Evolutionary conservation across 2,797 vertebrate species (phyloP).

Genomic region (Pipistrellus nathusii): DNA sequence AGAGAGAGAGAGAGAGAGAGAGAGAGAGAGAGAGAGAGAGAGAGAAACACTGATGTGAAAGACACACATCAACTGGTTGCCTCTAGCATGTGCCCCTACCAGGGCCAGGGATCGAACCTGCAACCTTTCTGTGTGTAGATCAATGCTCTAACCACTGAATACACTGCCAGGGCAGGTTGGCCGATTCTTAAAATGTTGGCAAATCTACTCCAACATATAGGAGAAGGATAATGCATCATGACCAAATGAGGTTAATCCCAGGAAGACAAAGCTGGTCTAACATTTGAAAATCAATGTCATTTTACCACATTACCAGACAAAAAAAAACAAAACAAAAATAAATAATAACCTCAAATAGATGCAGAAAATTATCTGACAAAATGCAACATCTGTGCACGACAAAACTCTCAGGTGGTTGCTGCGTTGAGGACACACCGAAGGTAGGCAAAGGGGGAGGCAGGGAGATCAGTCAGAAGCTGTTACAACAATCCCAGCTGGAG

Average conservation of each 20-base stretch:
- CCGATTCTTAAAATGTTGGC: not conserved
- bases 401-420: not conserved
- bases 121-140: no score
- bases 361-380: not conserved
- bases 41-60: no score
- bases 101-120: no score
- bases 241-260: not conserved
- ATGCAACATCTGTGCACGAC: not conserved
- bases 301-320: not conserved
- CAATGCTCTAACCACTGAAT: no score
- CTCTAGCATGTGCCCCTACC: no score
- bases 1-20: no score
- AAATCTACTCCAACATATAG: not conserved
- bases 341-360: not conserved
- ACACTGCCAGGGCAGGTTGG: not conserved
- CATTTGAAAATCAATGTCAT: not conserved
- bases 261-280: not conserved
- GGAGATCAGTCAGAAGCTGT: not conserved
- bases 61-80: no score
- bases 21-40: no score
- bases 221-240: not conserved
- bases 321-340: not conserved
- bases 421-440: not conserved
- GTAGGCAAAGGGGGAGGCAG: not conserved
- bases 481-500: not conserved